Conservation (phyloP, 2,888 invertebrate species). For the Chaitophorus viminalis region DNA sequence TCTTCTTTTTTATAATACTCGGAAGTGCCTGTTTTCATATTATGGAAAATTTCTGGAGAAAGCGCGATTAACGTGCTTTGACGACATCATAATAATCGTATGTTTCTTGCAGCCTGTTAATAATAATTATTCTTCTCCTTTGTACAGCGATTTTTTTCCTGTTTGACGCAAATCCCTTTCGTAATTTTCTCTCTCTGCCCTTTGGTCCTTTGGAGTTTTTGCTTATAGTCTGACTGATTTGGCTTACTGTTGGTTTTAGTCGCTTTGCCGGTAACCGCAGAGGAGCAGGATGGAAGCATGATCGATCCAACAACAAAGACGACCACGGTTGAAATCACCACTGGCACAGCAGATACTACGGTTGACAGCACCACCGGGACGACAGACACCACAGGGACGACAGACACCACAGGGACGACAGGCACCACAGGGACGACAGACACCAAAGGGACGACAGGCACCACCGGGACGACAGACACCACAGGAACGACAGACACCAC, state of each 20-base stretch:
- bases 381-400: background rate
- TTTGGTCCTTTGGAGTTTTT: background rate
- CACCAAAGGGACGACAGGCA: background rate
- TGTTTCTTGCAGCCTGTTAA: too few relatives aligned
- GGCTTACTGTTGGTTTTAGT: constrained; percentile 3
- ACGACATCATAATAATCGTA: too few relatives aligned
- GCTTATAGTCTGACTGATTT: background rate
- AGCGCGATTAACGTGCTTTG: too few relatives aligned
- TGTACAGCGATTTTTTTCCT: too few relatives aligned
- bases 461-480: background rate
- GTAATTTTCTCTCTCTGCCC: too few relatives aligned
- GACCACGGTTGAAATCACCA: background rate
- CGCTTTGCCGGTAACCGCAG: background rate
- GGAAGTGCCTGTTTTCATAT: too few relatives aligned
- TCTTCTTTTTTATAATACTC: too few relatives aligned
- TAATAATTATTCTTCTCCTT: too few relatives aligned
- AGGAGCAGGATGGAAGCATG: background rate
- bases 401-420: background rate
- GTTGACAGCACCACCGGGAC: background rate
- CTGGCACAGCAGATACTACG: background rate
- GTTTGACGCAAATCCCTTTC: too few relatives aligned
- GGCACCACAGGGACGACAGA: background rate
- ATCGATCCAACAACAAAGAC: background rate
- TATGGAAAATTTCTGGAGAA: background rate
- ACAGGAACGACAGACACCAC: background rate